Evolutionary conservation across 2,888 invertebrate genomes (phyloP), one percentile per base, ranked within the genome.

Genomic region (Eilema griseolum): DNA sequence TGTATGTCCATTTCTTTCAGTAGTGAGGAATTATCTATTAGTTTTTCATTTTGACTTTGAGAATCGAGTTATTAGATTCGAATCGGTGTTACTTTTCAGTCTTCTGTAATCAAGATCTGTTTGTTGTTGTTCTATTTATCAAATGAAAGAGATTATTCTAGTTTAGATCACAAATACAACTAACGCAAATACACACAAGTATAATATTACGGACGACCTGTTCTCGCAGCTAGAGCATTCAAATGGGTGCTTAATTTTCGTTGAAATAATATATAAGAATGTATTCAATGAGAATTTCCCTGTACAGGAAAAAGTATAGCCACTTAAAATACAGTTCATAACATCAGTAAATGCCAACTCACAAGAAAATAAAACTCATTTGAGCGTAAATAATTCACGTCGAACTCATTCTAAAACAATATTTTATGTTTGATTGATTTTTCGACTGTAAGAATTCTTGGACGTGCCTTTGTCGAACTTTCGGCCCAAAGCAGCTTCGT

Each of bases 381-480:
- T n/a, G 20, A 56, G 20, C 16, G 24, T 10, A 8, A 28, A 61
- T 33, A 56, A 67, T 61, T 33, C 24, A 67, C 24, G 10, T 69
- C 33, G n/a, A 16, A 33, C 33, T 28, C 59, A 57, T n/a, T 65
- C 24, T 24, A 59, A 23, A 71, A 64, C 26, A 67, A 67, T 52
- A 60, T 71, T 52, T 64, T 31, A 37, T 37, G 57, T 66, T 70
- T 65, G 69, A 64, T 68, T 66, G 61, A 73, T 73, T 68, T 66
- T 65, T 69, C 41, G 56, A 68, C 66, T 70, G 70, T 63, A 70
- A 71, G 41, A 66, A 68, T 59, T 73, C 66, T 72, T 72, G 78
- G 75, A 16, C 65, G 60, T 56, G 62, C 70, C 72, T 67, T 74
- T 73, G 69, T 75, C 52, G 67, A 83, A 77, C 67, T 82, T 80